Evolutionary conservation across 2,797 vertebrate genomes (phyloP).

Genomic region (Otolemur crassicaudatus): DNA sequence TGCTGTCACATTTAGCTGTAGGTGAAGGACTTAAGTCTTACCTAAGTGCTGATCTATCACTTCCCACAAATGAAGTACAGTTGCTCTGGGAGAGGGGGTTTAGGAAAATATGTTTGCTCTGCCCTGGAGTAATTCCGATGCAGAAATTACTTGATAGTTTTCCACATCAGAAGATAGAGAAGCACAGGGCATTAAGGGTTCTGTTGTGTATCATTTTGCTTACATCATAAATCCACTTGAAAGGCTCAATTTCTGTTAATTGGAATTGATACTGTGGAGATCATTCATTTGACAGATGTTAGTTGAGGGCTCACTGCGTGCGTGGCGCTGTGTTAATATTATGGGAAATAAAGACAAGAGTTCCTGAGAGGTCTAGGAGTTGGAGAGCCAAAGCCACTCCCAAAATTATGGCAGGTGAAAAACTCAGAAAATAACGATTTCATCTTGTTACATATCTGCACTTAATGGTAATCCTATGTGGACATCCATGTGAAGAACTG

Average conservation of each 20-base stretch:
- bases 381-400: not conserved
- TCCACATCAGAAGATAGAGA: slow-evolving; percentile 59
- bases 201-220: not conserved
- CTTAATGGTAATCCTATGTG: not conserved
- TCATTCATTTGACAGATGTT: not conserved
- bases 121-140: slow-evolving; percentile 74
- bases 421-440: not conserved
- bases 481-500: not conserved
- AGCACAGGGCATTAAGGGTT: slow-evolving; percentile 54
- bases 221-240: not conserved
- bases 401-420: not conserved
- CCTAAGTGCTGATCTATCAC: slow-evolving; percentile 72
- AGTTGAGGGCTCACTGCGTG: not conserved
- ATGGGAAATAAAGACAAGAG: not conserved
- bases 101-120: slow-evolving; percentile 63
- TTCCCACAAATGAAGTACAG: slow-evolving; percentile 81
- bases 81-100: slow-evolving; percentile 70
- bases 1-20: slow-evolving; percentile 74
- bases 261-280: not conserved
- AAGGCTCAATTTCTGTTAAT: slow-evolving; percentile 36
- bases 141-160: slow-evolving; percentile 78
- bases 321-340: not conserved
- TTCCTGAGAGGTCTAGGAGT: not conserved
- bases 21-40: too few species aligned
- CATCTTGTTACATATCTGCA: not conserved